phyloP scores from a whole-genome alignment of 2,888 invertebrate genomes.

The Embidobia sp. region DNA sequence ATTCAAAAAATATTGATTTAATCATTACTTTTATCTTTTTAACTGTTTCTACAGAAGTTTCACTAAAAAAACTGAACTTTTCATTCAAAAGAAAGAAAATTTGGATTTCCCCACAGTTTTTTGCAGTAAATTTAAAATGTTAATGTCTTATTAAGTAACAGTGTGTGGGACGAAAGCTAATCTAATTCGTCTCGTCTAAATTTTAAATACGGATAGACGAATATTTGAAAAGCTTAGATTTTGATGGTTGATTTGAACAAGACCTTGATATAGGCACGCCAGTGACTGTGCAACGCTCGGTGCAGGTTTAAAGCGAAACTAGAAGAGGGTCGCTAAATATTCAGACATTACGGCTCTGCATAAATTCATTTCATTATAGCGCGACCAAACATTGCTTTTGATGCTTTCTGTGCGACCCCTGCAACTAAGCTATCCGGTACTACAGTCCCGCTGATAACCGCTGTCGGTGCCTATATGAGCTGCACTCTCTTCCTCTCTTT shows the following conservation, averaged over 20 bases:
- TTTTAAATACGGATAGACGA: conserved; percentile 45
- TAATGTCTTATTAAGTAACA: too few relatives aligned
- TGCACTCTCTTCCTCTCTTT: conserved; percentile 48
- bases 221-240: conserved; percentile 57
- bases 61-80: too few relatives aligned
- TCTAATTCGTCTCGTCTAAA: conserved; percentile 57
- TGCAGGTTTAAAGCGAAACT: conserved; percentile 78
- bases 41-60: too few relatives aligned
- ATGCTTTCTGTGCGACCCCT: conserved; percentile 77
- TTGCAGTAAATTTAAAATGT: too few relatives aligned
- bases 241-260: conserved; percentile 62
- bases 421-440: conserved; percentile 68
- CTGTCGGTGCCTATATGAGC: conserved; percentile 65
- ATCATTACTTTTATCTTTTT: too few relatives aligned
- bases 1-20: too few relatives aligned
- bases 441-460: conserved; percentile 63
- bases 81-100: too few relatives aligned
- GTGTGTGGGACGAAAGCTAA: too few relatives aligned
- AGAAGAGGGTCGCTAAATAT: conserved; percentile 81
- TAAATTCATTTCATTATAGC: conserved; percentile 86
- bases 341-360: conserved; percentile 85
- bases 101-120: too few relatives aligned
- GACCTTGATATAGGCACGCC: conserved; percentile 51
- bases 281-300: conserved; percentile 68
- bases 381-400: conserved; percentile 85